A percentile compares a stretch with the other conserved stretches of the same genome.
These are phyloP conservation scores for Holotrichia oblita DNA, from an alignment of 1,140 invertebrate genomes.

Conservation along the genomic window DNA sequence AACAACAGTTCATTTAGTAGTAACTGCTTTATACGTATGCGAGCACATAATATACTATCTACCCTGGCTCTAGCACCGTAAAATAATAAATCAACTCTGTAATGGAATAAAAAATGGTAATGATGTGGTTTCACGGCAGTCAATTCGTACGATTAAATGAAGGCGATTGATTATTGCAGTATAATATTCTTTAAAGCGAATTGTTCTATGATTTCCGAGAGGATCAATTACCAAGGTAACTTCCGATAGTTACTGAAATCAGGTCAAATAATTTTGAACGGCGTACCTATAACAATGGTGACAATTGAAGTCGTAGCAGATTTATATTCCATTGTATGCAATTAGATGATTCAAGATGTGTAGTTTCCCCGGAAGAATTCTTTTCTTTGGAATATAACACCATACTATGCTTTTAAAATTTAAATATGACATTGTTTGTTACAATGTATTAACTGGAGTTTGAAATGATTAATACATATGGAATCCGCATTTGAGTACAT, in stretches of 20 bases:
- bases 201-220: background rate
- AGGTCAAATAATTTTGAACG: background rate
- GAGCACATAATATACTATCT: background rate
- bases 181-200: background rate
- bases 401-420: no score
- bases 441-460: no score
- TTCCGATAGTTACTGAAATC: background rate
- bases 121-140: background rate
- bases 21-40: background rate
- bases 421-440: no score
- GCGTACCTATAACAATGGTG: background rate
- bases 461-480: no score
- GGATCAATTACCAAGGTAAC: background rate
- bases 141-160: background rate
- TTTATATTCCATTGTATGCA: background rate
- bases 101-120: constrained; percentile 6
- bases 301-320: constrained; percentile 5
- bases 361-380: background rate
- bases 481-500: no score
- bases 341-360: background rate
- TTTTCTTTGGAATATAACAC: no score
- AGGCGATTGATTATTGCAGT: background rate
- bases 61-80: background rate
- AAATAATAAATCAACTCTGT: constrained; percentile 20
- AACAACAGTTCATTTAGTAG: background rate